Evolutionary conservation across 2,888 invertebrate species (phyloP).

Genomic region (Acheta domesticus): DNA sequence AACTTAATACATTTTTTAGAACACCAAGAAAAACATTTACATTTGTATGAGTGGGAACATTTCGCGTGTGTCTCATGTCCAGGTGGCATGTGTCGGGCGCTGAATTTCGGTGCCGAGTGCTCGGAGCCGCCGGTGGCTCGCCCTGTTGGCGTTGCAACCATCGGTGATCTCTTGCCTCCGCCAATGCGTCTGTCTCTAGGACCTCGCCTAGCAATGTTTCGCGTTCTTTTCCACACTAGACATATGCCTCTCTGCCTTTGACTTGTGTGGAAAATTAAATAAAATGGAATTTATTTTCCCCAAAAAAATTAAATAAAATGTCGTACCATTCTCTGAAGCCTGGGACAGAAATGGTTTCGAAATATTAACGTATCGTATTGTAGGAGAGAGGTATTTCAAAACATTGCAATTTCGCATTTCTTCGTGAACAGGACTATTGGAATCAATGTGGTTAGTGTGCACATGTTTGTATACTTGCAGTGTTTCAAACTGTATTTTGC

Average conservation of each 20-base stretch:
- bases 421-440: no score
- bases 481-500: no score
- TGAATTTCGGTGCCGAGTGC: background rate
- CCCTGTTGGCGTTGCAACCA: background rate
- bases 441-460: no score
- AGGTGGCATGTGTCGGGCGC: background rate
- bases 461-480: no score
- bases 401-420: no score
- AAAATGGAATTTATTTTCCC: background rate
- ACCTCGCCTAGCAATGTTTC: background rate
- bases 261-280: background rate
- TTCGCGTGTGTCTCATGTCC: conserved; percentile 20
- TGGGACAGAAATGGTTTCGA: conserved; percentile 21
- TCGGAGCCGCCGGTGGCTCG: background rate
- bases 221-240: background rate
- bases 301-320: background rate
- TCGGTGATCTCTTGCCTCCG: background rate
- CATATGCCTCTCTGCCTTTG: background rate
- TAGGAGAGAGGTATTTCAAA: background rate
- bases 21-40: conserved; percentile 27
- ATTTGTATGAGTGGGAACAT: background rate
- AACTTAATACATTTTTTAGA: conserved; percentile 20
- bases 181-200: no score
- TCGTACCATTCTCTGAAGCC: conserved; percentile 20
- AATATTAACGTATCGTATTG: background rate